These are phyloP conservation scores for Falco columbarius DNA, from an alignment of 2,797 vertebrate genomes.

Conservation along the genomic window DNA sequence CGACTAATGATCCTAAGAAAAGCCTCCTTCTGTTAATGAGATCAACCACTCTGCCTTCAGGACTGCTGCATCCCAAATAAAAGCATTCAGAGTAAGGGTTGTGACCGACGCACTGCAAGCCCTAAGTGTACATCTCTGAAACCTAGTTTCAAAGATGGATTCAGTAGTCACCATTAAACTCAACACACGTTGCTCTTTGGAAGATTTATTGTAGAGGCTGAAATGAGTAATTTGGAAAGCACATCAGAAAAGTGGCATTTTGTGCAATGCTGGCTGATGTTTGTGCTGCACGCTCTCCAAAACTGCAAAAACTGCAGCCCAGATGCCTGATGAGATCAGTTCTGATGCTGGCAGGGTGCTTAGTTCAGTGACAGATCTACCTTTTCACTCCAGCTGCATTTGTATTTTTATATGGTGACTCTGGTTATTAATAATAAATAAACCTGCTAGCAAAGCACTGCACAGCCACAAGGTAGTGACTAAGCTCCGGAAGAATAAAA, in stretches of 20 bases:
- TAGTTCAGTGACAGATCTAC: neutral
- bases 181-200: neutral
- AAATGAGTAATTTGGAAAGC: neutral
- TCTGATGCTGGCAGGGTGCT: neutral
- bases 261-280: neutral
- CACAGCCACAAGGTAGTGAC: neutral
- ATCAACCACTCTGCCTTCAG: neutral
- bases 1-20: neutral
- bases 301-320: neutral
- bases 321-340: neutral
- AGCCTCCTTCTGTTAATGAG: neutral
- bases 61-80: neutral
- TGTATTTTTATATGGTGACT: neutral
- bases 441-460: neutral
- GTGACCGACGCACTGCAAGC: neutral
- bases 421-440: neutral
- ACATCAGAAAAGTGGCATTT: neutral
- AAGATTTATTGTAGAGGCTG: neutral
- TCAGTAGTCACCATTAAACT: neutral
- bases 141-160: neutral
- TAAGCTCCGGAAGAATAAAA: neutral
- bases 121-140: neutral
- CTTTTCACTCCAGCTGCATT: neutral
- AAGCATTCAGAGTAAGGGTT: neutral
- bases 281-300: neutral